Conservation (phyloP, 1,140 invertebrate genomes). For the Pteromalus puparum region DNA sequence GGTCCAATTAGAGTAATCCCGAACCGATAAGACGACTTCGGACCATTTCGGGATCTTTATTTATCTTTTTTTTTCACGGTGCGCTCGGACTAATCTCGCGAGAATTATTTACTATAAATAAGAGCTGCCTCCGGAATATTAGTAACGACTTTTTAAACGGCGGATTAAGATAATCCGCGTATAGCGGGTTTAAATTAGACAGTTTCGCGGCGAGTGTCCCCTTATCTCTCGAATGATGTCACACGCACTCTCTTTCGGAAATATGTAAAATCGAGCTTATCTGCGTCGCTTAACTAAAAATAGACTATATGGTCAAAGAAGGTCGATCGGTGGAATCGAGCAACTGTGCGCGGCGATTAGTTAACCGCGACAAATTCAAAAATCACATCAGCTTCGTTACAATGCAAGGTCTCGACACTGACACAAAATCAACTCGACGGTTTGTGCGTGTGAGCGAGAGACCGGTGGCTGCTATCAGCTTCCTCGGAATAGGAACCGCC, state of each 20-base stretch:
- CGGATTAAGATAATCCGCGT: not conserved
- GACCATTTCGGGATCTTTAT: not conserved
- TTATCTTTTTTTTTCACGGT: not conserved
- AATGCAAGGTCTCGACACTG: slow-evolving; percentile 9
- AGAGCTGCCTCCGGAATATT: not conserved
- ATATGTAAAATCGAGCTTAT: not conserved
- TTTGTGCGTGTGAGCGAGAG: slow-evolving; percentile 45
- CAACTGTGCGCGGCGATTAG: too few species aligned
- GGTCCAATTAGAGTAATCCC: not conserved
- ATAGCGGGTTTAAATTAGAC: not conserved
- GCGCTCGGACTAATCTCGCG: not conserved
- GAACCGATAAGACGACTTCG: not conserved
- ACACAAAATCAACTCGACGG: slow-evolving; percentile 34
- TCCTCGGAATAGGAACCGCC: slow-evolving; percentile 59
- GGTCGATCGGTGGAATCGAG: not conserved
- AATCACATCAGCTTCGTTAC: not conserved
- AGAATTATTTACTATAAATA: not conserved
- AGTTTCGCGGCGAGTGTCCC: not conserved
- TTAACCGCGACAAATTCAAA: not conserved
- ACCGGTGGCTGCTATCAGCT: slow-evolving; percentile 62
- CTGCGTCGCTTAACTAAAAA: not conserved
- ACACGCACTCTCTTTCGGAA: not conserved
- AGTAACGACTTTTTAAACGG: not conserved
- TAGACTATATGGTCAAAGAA: not conserved
- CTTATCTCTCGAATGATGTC: slow-evolving; percentile 12